Evolutionary conservation across 2,888 invertebrate genomes (phyloP), one percentile per base, ranked within the genome.

Genomic region (Drosophila bunnanda): DNA sequence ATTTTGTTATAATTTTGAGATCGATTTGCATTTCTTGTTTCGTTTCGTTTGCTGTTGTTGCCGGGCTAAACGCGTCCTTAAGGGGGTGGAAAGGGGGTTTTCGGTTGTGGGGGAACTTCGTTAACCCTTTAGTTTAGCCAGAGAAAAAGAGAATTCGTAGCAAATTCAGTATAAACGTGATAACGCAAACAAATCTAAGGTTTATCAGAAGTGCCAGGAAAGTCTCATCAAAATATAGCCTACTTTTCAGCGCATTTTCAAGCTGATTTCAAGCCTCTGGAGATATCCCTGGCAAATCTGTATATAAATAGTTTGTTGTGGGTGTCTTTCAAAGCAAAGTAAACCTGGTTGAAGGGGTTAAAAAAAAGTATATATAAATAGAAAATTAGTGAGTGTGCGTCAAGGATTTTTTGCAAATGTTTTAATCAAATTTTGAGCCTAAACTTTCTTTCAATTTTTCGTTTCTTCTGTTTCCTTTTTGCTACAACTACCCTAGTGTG

Each of bases 1-100:
- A 57, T 34, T 72, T 81, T 81, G 41, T 80, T 74, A 67, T 80
- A 88, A 88, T 88, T 85, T 85, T 85, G 85, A 88, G 89, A 88
- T 85, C 85, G 89, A 83, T 88, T 85, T 88, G 74, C 75, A 72
- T 70, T 75, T 64, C 43, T 58, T 60, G 52, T 65, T 56, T 65
- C 52, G 44, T 55, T 65, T 71, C 46, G 57, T 67, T 58, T 55
- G 48, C 53, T 55, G 46, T 52, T 52, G 46, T 5, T 44, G 48
- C 28, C 34, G 53, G 71, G 71, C 59, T 60, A 71, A 54, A 55
- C 54, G 50, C 70, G 28, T 32, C 13, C 28, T 22, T 54, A 30
- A 32, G 53, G 12, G 32, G 53, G 12, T 50, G 54, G 36, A 54
- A 41, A 52, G 15, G 32, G 39, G 38, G 28, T n/a, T 36, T 32